Evolutionary conservation across 2,797 vertebrate species (phyloP).

Genomic region (Squalus acanthias): DNA sequence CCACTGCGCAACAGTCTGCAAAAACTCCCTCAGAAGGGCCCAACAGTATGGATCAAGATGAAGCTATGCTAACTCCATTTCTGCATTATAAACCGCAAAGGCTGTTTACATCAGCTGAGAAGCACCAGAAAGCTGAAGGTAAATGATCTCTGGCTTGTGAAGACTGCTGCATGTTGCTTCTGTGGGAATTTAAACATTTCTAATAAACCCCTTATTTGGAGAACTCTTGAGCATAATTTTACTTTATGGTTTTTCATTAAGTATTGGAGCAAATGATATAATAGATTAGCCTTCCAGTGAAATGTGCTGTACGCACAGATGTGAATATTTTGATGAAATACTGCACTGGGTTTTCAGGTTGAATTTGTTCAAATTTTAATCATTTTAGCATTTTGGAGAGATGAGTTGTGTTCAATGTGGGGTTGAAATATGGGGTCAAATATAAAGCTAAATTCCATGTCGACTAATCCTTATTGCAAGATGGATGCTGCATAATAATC

Average conservation of each 20-base stretch:
- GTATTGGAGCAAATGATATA: too few species aligned
- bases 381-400: neutral
- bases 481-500: neutral
- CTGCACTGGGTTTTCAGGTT: neutral
- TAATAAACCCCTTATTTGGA: neutral
- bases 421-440: neutral
- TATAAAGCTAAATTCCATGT: neutral
- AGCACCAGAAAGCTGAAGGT: neutral
- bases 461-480: neutral
- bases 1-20: neutral
- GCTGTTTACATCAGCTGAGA: slow-evolving; percentile 36
- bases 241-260: too few species aligned
- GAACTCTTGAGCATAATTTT: neutral
- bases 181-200: neutral
- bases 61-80: neutral
- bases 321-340: neutral
- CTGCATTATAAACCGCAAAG: slow-evolving; percentile 37
- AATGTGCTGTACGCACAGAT: neutral
- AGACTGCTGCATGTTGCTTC: neutral
- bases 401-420: neutral
- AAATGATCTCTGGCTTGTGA: neutral
- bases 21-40: too few species aligned
- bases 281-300: neutral
- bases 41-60: neutral
- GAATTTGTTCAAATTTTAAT: neutral